Base-by-base conservation (phyloP, 2,888 invertebrate genomes). In the Leptodirus hochenwartii region DNA sequence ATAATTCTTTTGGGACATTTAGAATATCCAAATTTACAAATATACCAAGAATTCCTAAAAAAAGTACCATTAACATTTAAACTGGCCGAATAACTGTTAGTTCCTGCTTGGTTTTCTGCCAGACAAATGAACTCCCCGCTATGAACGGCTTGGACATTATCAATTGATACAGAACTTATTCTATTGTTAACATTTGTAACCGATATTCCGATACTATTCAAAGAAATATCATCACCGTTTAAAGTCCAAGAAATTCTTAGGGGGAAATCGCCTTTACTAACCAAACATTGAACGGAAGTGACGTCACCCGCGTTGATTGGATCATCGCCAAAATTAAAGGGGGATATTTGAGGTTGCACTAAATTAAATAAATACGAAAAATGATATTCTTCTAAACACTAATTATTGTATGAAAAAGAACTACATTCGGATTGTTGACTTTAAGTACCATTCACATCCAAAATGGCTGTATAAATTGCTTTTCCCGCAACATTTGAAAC, bases 291-390 rank as follows among this genome's bases (percentile, higher is more conserved):
- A 34, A 76, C 65, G 22, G 75, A 72, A 17, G 73, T 71, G 59
- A 70, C 68, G 44, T 79, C 77, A 30, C 76, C 74, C 44, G 76
- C 73, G 48, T 78, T 77, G n/a, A 74, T 69, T 30, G 73, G 66
- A 41, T 70, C 69, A 31, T 70, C 69, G 35, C 69, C 71, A 46
- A 75, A 69, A 41, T 66, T 63, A 51, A 75, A 67, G 26, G 70
- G 71, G 43, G 65, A 60, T 44, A 75, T 70, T 59, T 72, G 72
- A 36, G 74, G 73, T 42, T 68, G 64, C 51, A 73, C 74, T 74
- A 30, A 26, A 58, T 48, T 8, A 43, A 15, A 5, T 11, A n/a
- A 27, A 29, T 23, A 9, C 22, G 12, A 24, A 29, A 26, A 29
- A 23, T 13, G 20, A 20, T 15, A 9, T 14, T 17, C 11, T 27